Evolutionary conservation across 2,113 vertebrate species (phyloP).

Genomic region (Lepisosteus oculatus): DNA sequence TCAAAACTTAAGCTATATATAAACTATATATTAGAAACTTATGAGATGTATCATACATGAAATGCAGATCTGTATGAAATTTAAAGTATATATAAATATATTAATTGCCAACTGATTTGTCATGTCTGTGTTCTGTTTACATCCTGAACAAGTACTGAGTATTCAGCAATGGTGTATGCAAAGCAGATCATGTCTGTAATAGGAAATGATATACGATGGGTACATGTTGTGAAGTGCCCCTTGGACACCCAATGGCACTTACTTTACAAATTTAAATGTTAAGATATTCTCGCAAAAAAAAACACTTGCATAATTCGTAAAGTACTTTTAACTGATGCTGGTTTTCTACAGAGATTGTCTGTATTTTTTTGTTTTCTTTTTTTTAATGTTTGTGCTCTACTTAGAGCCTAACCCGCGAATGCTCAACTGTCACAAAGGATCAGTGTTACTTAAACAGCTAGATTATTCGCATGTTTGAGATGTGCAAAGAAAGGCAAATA

Average conservation of each 20-base stretch:
- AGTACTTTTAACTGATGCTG: neutral
- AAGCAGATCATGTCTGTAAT: conserved; percentile 67
- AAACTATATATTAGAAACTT: neutral
- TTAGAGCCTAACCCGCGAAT: conserved; percentile 79
- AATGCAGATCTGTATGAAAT: conserved; percentile 19
- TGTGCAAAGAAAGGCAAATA: conserved; percentile 72
- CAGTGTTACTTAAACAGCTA: conserved; percentile 75
- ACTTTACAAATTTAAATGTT: conserved; percentile 68
- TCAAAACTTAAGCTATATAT: neutral
- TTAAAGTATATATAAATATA: conserved; percentile 22
- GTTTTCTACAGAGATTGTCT: neutral
- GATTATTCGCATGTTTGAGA: conserved; percentile 79
- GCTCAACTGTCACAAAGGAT: conserved; percentile 87
- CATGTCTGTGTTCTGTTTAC: conserved; percentile 55
- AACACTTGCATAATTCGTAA: neutral
- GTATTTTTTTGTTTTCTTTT: conserved; percentile 15
- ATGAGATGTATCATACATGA: neutral
- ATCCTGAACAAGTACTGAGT: conserved; percentile 64
- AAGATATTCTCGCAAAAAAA: conserved; percentile 16
- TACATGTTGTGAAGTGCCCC: conserved; percentile 63
- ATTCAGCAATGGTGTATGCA: conserved; percentile 67
- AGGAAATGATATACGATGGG: conserved; percentile 71
- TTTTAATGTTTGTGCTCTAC: conserved; percentile 68
- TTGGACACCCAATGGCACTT: conserved; percentile 75
- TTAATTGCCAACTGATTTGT: conserved; percentile 55